A percentile compares a stretch with the other conserved stretches of the same genome.
Evolutionary conservation across 2,888 invertebrate species (phyloP).

Genomic region (Suillia variegata): DNA sequence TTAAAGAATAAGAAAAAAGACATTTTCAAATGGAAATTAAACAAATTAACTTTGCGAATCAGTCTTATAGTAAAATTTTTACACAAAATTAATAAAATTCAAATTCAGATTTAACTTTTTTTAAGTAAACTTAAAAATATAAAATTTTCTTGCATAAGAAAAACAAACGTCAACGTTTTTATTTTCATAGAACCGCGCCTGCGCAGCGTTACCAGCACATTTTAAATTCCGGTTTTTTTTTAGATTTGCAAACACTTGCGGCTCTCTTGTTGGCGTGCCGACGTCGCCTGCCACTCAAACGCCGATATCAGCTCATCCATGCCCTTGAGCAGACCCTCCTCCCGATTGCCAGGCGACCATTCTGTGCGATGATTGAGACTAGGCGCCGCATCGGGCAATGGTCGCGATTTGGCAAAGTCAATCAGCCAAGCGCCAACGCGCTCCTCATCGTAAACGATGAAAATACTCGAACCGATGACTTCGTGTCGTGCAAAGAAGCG

Average conservation of each 20-base stretch:
- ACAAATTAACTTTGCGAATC: too few species aligned
- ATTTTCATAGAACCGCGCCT: too few species aligned
- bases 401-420: slow-evolving; percentile 93
- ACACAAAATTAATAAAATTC: background rate
- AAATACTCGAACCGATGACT: slow-evolving; percentile 91
- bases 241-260: slow-evolving; percentile 50
- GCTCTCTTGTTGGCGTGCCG: slow-evolving; percentile 44
- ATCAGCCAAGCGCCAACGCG: slow-evolving; percentile 95
- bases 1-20: background rate
- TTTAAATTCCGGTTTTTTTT: too few species aligned
- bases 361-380: slow-evolving; percentile 77
- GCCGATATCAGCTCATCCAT: slow-evolving; percentile 88
- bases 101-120: too few species aligned
- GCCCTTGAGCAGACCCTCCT: slow-evolving; percentile 93
- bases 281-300: slow-evolving; percentile 62
- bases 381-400: slow-evolving; percentile 71
- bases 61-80: slow-evolving; percentile 34
- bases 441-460: slow-evolving; percentile 89
- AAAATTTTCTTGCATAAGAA: background rate
- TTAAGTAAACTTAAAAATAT: too few species aligned
- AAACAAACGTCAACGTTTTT: background rate
- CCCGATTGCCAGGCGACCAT: slow-evolving; percentile 95
- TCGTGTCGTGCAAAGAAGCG: slow-evolving; percentile 86
- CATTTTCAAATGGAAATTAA: background rate
- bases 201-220: too few species aligned